Conservation (phyloP, 2,888 invertebrate species). For the Arenicola marina region DNA sequence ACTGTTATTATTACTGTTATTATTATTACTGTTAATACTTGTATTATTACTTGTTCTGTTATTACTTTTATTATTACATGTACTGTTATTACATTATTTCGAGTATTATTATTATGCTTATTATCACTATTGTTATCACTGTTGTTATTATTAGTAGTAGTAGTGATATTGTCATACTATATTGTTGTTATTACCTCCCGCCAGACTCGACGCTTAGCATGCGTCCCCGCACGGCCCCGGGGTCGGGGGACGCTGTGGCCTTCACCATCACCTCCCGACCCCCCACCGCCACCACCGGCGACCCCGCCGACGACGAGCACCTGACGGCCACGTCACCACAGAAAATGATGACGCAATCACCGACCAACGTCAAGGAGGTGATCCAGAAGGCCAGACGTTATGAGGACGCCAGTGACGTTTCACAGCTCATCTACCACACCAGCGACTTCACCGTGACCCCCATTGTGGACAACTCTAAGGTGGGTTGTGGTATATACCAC, state of each 20-base stretch:
- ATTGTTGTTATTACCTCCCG: too few relatives aligned
- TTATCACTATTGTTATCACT: too few relatives aligned
- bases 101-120: too few relatives aligned
- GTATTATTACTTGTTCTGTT: too few relatives aligned
- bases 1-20: too few relatives aligned
- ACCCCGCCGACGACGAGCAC: slow-evolving; percentile 46
- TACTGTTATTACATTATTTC: too few relatives aligned
- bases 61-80: too few relatives aligned
- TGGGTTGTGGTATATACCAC: too few relatives aligned
- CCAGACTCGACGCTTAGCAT: slow-evolving; percentile 44
- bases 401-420: slow-evolving; percentile 35
- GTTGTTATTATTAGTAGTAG: too few relatives aligned
- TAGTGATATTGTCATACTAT: too few relatives aligned
- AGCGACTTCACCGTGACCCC: slow-evolving; percentile 54
- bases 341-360: slow-evolving; percentile 44
- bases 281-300: slow-evolving; percentile 43
- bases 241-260: slow-evolving; percentile 25
- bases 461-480: slow-evolving; percentile 57
- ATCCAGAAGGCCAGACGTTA: slow-evolving; percentile 1
- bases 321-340: slow-evolving; percentile 43
- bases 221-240: slow-evolving; percentile 55
- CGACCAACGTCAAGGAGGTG: slow-evolving; percentile 46
- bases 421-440: slow-evolving; percentile 50
- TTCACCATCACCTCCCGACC: slow-evolving; percentile 45
- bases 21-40: too few relatives aligned